Conservation (phyloP, 30 jellyfish, hydroid and myxozoan species). For the Rhopilema esculentum region DNA sequence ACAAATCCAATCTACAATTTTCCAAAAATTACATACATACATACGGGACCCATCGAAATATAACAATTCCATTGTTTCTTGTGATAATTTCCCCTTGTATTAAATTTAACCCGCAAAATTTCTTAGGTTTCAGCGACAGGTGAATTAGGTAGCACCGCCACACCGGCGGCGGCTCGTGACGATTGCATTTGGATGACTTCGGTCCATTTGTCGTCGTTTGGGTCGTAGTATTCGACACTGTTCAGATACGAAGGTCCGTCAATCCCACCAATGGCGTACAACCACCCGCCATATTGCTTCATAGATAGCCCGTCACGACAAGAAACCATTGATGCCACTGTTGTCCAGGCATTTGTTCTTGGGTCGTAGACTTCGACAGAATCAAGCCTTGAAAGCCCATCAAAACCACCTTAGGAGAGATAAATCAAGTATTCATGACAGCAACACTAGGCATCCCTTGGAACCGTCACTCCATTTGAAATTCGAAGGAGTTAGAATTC, state of each 20-base stretch:
- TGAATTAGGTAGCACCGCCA: constrained; percentile 80
- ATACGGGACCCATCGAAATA: neutral
- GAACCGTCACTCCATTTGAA: too few species aligned
- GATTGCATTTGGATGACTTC: constrained; percentile 74
- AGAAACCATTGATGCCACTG: constrained; percentile 80
- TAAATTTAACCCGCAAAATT: neutral
- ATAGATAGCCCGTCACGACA: constrained; percentile 95
- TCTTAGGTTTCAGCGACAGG: constrained; percentile 1
- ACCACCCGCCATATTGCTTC: constrained; percentile 91
- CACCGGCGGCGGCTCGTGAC: constrained; percentile 98
- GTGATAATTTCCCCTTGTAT: neutral
- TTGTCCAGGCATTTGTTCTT: constrained; percentile 84
- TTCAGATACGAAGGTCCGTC: constrained; percentile 98
- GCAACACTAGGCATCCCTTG: too few species aligned
- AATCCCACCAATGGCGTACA: constrained; percentile 96
- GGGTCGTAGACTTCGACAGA: constrained; percentile 94
- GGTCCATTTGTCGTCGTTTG: constrained; percentile 83
- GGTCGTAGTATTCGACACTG: constrained; percentile 96
- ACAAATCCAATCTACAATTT: neutral
- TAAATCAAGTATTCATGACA: neutral
- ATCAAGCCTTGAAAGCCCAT: constrained; percentile 87
- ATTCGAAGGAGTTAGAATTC: too few species aligned
- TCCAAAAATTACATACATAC: neutral
- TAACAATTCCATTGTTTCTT: neutral
- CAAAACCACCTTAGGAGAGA: constrained; percentile 90